A percentile compares a stretch with the other conserved stretches of the same genome.
Evolutionary conservation across 2,113 vertebrate genomes (phyloP).

Genomic region (Scopus umbretta): DNA sequence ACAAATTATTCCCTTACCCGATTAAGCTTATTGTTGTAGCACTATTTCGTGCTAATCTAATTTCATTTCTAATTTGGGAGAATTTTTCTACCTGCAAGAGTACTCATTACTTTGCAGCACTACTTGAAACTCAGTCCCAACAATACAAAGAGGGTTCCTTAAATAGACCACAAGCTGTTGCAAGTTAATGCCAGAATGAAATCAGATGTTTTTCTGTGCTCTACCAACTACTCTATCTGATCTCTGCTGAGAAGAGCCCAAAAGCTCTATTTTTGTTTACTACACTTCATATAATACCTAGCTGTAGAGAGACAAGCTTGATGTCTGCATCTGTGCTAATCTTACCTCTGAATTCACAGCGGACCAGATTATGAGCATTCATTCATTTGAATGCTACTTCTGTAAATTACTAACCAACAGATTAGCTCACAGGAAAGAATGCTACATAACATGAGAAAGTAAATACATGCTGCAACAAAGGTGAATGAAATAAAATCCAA

Average conservation of each 20-base stretch:
- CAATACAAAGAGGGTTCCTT: not conserved
- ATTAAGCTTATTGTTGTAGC: not conserved
- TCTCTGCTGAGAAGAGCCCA: not conserved
- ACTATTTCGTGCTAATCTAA: not conserved
- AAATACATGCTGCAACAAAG: not conserved
- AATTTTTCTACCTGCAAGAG: not conserved
- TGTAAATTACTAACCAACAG: no score
- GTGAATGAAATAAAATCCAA: not conserved
- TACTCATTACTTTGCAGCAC: not conserved
- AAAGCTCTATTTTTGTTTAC: not conserved
- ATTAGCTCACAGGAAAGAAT: no score
- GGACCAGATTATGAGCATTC: no score
- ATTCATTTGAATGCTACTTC: no score
- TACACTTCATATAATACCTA: not conserved
- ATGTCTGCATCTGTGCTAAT: no score
- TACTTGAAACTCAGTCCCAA: not conserved
- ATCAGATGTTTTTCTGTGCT: not conserved
- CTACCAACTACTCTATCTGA: not conserved
- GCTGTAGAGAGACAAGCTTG: no score
- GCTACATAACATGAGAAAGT: fast-evolving
- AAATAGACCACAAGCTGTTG: not conserved
- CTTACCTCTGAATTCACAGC: no score
- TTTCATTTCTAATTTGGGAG: not conserved
- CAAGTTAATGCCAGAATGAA: constrained; percentile 12
- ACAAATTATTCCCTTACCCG: not conserved